Evolutionary conservation across 2,797 vertebrate genomes (phyloP).

Genomic region (Syngnathus acus): DNA sequence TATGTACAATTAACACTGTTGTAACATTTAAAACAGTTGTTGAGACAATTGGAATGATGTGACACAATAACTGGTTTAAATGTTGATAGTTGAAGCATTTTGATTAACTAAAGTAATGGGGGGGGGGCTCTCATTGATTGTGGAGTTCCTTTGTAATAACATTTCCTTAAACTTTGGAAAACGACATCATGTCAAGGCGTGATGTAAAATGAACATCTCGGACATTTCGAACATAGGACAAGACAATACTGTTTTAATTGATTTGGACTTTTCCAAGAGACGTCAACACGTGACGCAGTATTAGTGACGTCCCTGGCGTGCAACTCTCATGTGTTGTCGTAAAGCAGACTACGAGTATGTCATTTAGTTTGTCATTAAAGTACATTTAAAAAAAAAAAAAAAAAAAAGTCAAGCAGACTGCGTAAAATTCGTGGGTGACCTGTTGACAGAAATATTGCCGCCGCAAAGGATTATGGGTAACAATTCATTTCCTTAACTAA

Average conservation of each 20-base stretch:
- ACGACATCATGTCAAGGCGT: not conserved
- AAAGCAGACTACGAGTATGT: too few species aligned
- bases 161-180: not conserved
- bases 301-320: not conserved
- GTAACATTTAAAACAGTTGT: too few species aligned
- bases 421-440: not conserved
- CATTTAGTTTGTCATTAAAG: too few species aligned
- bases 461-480: not conserved
- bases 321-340: not conserved
- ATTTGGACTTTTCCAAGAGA: too few species aligned
- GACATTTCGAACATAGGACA: not conserved
- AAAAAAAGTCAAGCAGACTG: not conserved
- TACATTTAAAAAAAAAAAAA: too few species aligned
- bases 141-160: too few species aligned
- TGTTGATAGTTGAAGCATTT: too few species aligned
- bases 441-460: not conserved
- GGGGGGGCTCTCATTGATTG: too few species aligned
- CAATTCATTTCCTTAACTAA: not conserved
- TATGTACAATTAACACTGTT: too few species aligned
- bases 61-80: too few species aligned
- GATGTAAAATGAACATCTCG: not conserved
- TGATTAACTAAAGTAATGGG: too few species aligned
- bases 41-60: too few species aligned
- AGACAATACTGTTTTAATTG: not conserved
- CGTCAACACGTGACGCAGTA: not conserved